Evolutionary conservation across 2,888 invertebrate genomes (phyloP), one percentile per base, ranked within the genome.

Genomic region (Drepana falcataria): DNA sequence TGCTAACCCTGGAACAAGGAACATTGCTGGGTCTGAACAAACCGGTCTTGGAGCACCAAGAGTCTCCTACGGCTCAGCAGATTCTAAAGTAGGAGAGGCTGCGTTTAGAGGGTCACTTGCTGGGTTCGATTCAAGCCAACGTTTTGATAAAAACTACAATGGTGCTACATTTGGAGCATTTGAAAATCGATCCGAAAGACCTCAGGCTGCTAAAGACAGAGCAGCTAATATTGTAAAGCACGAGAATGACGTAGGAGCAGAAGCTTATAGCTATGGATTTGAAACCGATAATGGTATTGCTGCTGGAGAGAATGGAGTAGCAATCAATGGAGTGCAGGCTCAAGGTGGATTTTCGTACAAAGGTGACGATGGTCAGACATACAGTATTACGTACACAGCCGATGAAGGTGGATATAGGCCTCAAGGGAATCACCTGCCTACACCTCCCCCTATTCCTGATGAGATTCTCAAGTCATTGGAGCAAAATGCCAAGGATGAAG

Each of bases 41-140:
- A 75, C 80, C 2, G 88, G 85, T 6, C 73, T 91, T 4, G 90
- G 91, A 52, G 83, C 65, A 3, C 71, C 85, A 1, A 80, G 89
- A 61, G 60, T 65, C 2, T 65, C 81, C 0, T 91, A 91, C 49
- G 90, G 91, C n/a, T 90, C 89, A 3, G 72, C 69, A 1, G 66
- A 82, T 55, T 90, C 90, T 1, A 91, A 83, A 77, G 91, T 91
- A 7, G 91, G 91, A 35, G 82, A 81, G 9, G 90, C 88, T 3
- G 91, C 89, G 0, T 91, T 91, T 55, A 77, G 65, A 63, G 70
- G 66, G 7, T 57, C 70, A 2, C 48, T 61, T 4, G 65, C 69
- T 54, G 76, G 71, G 5, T 73, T 73, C 57, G 69, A 66, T 49
- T 60, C 51, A 48, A 7, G 55, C 34, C 60, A 58, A 56, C 40